Conservation (phyloP, 1,140 invertebrate species). For the Macrotrachela quadricornifera region DNA sequence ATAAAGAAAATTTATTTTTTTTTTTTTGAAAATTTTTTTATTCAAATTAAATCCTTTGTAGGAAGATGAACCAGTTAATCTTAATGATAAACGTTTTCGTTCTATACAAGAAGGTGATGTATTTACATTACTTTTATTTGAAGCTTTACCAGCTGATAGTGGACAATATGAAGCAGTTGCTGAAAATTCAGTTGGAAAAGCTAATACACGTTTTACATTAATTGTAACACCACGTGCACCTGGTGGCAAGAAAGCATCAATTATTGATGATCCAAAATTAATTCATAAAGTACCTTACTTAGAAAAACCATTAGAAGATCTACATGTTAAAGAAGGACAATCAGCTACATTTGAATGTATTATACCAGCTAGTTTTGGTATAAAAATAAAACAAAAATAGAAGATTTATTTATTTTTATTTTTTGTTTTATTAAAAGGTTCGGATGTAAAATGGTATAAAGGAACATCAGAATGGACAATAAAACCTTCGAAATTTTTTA, state of each 20-base stretch:
- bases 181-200: slow-evolving; percentile 7
- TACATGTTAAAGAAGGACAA: slow-evolving; percentile 4
- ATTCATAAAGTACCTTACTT: not conserved
- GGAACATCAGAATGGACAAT: not conserved
- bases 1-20: not conserved
- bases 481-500: slow-evolving; percentile 9
- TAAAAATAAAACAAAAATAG: not conserved
- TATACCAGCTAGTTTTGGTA: slow-evolving; percentile 1
- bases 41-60: too few species aligned
- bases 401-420: not conserved
- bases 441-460: slow-evolving; percentile 5
- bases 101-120: slow-evolving; percentile 2
- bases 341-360: slow-evolving; percentile 4
- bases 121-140: slow-evolving; percentile 4
- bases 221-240: not conserved
- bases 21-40: not conserved
- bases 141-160: slow-evolving; percentile 1
- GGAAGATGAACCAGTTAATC: not conserved
- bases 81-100: not conserved
- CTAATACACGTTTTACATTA: slow-evolving; percentile 2
- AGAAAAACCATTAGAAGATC: not conserved
- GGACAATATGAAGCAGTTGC: slow-evolving; percentile 7
- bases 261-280: not conserved
- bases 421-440: not conserved
- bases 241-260: not conserved